Evolutionary conservation across 2,113 vertebrate genomes (phyloP).

Genomic region (Ictalurus punctatus): DNA sequence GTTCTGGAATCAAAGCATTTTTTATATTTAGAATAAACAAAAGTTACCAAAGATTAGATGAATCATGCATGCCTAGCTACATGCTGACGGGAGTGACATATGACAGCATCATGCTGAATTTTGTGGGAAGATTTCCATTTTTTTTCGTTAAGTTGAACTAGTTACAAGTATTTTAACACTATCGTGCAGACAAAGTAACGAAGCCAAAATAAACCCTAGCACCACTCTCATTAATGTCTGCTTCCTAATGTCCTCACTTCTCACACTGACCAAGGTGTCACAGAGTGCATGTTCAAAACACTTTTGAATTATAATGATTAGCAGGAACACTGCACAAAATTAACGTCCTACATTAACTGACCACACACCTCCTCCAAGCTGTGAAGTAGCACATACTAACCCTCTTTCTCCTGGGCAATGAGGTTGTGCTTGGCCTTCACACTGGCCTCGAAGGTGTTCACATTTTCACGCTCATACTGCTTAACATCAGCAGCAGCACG

Average conservation of each 20-base stretch:
- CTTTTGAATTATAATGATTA: background rate
- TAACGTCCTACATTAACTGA: background rate
- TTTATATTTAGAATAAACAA: too few relatives aligned
- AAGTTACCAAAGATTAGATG: too few relatives aligned
- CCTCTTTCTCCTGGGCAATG: slow-evolving; percentile 93
- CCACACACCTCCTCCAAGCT: background rate
- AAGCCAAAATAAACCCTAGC: background rate
- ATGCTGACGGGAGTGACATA: too few relatives aligned
- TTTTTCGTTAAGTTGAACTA: too few relatives aligned
- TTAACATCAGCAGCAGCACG: slow-evolving; percentile 95
- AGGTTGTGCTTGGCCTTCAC: slow-evolving; percentile 98
- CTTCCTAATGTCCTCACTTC: background rate
- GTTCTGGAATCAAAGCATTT: too few relatives aligned
- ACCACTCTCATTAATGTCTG: background rate
- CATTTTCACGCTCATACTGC: slow-evolving; percentile 93
- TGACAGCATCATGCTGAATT: too few relatives aligned
- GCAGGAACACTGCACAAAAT: background rate
- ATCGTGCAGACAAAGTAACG: background rate
- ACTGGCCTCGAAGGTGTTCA: slow-evolving; percentile 93
- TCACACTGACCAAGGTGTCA: background rate
- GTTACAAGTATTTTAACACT: background rate
- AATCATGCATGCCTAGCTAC: too few relatives aligned
- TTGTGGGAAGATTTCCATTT: too few relatives aligned
- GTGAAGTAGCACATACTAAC: slow-evolving; percentile 67
- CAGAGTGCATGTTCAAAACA: background rate